Base-by-base conservation (phyloP, 2,888 invertebrate species). In the Mantis religiosa region DNA sequence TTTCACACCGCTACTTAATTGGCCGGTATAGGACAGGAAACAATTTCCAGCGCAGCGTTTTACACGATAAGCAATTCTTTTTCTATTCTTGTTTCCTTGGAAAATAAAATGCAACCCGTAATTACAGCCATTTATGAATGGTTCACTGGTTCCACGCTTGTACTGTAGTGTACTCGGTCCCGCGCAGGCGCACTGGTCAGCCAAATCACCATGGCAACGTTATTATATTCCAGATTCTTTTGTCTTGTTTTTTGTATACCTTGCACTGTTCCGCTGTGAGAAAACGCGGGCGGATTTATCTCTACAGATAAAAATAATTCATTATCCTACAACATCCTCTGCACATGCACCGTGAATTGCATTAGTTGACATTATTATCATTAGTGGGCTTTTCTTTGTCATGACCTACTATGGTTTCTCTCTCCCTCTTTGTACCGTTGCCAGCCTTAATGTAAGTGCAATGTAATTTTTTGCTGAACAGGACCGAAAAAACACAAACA, bases 1-100 rank as follows among this genome's bases (percentile, higher is more conserved):
- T 87, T 85, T 87, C 87, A 83, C 83, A 47, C 87, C 83, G 83
- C 27, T 28, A 27, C 82, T 82, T 87, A 87, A 87, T 87, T 87
- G 87, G 41, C 20, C 34, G 34, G 30, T 34, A n/a, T 82, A 28
- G 87, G 41, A 41, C 87, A 87, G 87, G 87, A 87, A 87, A 87
- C 87, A 83, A 87, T 87, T 87, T 87, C 82, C 83, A 83, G 83
- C 87, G 83, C 83, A 30, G 81, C 54, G 54, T 27, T 87, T 87
- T 83, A 87, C 87, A 87, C 28, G 87, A 41, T 83, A 71, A 71
- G 54, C 54, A 83, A 83, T 87, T 47, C 47, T 85, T 84, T 85
- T 85, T 85, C 85, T 71, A 71, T 41, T 85, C 85, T n/a, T 85
- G 85, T 85, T 85, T 85, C 85, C 47, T 47, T 28, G 47, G 54